Conservation (phyloP, 2,113 vertebrate genomes). For the Lanius collurio region DNA sequence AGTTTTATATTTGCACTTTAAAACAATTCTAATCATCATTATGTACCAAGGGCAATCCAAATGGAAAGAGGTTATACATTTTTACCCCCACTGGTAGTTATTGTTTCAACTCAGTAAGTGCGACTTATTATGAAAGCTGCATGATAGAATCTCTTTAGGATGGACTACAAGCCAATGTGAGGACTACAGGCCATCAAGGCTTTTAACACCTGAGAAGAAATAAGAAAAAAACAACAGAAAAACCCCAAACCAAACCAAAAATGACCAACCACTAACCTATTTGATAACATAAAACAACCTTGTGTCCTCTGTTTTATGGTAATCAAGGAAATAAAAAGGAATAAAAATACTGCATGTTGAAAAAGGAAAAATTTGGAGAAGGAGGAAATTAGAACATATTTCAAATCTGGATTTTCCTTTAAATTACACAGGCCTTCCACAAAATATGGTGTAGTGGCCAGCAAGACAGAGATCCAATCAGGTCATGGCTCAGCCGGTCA, state of each 20-base stretch:
- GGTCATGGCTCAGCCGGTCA: background rate
- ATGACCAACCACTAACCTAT: background rate
- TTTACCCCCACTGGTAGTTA: background rate
- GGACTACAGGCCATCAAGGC: background rate
- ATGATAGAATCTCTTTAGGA: background rate
- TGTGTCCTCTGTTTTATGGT: background rate
- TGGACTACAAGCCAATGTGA: background rate
- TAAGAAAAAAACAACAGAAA: background rate
- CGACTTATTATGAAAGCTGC: background rate
- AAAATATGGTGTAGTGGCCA: background rate
- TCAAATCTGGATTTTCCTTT: background rate
- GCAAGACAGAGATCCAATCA: background rate
- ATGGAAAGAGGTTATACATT: background rate
- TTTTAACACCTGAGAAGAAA: background rate
- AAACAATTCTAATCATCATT: background rate
- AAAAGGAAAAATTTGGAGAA: background rate
- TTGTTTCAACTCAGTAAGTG: background rate
- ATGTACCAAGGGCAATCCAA: background rate
- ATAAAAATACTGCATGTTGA: background rate
- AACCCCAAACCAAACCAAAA: background rate
- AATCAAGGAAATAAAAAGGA: background rate
- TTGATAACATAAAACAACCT: background rate
- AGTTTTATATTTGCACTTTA: background rate
- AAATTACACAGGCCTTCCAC: background rate
- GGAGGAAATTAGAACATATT: background rate